Evolutionary conservation across 2,113 vertebrate species (phyloP).

Genomic region (Bombycilla garrulus): DNA sequence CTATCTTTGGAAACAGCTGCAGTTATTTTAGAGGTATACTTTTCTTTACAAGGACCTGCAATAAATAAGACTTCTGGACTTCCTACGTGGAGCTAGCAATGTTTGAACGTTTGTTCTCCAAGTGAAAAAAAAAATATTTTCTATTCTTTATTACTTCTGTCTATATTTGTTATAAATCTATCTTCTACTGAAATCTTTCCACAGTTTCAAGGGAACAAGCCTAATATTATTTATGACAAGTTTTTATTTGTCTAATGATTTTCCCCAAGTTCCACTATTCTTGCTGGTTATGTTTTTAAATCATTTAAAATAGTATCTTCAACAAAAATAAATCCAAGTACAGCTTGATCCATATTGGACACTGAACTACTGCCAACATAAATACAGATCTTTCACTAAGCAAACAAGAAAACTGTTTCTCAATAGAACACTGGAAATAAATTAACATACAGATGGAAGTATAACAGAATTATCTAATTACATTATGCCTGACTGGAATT

Average conservation of each 20-base stretch:
- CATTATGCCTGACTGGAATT: neutral
- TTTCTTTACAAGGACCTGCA: neutral
- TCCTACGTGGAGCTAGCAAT: neutral
- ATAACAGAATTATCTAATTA: neutral
- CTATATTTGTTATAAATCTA: neutral
- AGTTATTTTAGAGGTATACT: neutral
- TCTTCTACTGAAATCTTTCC: neutral
- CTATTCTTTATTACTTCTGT: neutral
- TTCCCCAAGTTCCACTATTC: neutral
- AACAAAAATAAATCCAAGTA: neutral
- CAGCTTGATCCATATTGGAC: neutral
- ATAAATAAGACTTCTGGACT: neutral
- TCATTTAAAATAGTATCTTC: neutral
- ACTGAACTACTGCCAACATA: neutral
- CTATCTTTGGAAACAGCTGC: neutral
- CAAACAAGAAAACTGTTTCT: neutral
- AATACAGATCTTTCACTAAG: neutral
- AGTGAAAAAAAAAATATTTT: neutral
- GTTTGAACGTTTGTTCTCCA: neutral
- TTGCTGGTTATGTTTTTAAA: neutral
- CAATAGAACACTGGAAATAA: neutral
- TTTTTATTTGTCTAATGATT: neutral
- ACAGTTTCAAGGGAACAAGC: neutral
- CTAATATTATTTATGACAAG: neutral
- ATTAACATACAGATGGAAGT: neutral